These are phyloP conservation scores for Phoenicopterus ruber DNA, from an alignment of 2,113 vertebrate species.

Conservation along the genomic window DNA sequence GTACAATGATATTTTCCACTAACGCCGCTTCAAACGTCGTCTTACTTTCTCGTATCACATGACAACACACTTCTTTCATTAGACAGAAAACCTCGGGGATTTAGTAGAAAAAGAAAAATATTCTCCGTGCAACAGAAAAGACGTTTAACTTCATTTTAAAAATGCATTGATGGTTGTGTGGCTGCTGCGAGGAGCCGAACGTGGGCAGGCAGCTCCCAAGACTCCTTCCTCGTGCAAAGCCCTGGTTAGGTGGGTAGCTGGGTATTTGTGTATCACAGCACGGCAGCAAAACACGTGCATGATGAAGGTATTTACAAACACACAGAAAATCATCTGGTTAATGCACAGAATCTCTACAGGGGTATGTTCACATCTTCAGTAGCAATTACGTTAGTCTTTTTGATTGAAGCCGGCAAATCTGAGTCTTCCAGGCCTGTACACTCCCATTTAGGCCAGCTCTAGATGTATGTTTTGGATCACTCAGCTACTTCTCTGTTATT, in stretches of 20 bases:
- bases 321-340: neutral
- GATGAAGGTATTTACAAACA: neutral
- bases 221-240: neutral
- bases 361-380: neutral
- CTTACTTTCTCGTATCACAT: neutral
- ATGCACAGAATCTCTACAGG: neutral
- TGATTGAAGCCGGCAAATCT: neutral
- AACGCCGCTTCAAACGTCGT: neutral
- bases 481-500: neutral
- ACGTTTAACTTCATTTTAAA: neutral
- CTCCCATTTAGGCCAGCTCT: neutral
- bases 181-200: neutral
- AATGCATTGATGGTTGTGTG: fast-evolving
- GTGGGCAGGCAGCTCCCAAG: neutral
- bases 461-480: neutral
- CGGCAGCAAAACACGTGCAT: neutral
- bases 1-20: conserved; percentile 24
- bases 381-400: fast-evolving
- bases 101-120: neutral
- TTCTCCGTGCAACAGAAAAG: neutral
- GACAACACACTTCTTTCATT: conserved; percentile 29
- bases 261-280: neutral
- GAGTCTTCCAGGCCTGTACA: neutral
- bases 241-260: neutral
- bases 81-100: neutral